These are phyloP conservation scores for Apis cerana DNA, from an alignment of 1,140 invertebrate species.

Conservation along the genomic window DNA sequence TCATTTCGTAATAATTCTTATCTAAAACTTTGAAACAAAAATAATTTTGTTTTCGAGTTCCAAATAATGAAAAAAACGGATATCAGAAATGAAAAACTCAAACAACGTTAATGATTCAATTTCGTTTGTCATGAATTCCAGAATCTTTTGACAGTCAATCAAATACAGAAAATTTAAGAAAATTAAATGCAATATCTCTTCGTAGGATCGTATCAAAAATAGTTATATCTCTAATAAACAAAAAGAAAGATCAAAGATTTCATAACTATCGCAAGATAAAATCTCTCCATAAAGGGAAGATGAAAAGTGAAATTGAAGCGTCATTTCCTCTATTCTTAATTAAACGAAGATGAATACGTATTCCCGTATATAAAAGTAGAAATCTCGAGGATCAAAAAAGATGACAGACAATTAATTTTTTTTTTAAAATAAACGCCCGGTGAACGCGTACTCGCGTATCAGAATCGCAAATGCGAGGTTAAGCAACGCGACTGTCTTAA, in stretches of 20 bases:
- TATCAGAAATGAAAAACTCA: not conserved
- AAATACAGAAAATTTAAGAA: not conserved
- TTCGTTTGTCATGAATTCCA: too few relatives aligned
- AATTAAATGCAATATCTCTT: not conserved
- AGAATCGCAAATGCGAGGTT: not conserved
- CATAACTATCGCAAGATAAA: not conserved
- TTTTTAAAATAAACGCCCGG: too few relatives aligned
- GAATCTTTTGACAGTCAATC: too few relatives aligned
- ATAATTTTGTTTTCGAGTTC: not conserved
- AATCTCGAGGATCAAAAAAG: not conserved
- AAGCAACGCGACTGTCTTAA: conserved; percentile 3
- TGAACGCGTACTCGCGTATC: too few relatives aligned
- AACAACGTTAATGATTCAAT: too few relatives aligned
- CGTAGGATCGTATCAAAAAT: not conserved
- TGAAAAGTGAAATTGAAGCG: conserved; percentile 1
- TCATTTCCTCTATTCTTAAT: not conserved
- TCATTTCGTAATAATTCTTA: conserved; percentile 17
- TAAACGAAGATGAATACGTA: not conserved
- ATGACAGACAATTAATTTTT: not conserved
- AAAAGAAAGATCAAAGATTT: not conserved
- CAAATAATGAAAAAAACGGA: not conserved
- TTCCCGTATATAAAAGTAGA: not conserved
- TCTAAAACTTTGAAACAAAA: not conserved
- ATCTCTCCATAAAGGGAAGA: not conserved
- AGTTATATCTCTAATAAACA: not conserved